phyloP scores from a whole-genome alignment of 2,888 invertebrate genomes.

The Ochlodes sylvanus region DNA sequence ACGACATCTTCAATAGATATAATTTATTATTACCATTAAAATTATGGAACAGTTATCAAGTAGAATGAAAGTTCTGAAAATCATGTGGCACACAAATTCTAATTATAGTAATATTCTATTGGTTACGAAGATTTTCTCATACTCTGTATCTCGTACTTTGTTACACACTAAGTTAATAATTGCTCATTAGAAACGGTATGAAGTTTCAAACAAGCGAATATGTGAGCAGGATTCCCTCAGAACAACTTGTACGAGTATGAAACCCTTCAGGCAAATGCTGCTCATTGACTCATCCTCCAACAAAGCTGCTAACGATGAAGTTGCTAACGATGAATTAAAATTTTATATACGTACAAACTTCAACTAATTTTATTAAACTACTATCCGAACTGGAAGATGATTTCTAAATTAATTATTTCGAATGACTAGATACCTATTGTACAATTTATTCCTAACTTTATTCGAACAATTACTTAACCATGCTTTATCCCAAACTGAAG shows the following conservation, averaged over 20 bases:
- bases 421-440: too few relatives aligned
- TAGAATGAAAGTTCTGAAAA: background rate
- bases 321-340: background rate
- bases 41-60: background rate
- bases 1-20: background rate
- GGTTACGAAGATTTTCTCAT: too few relatives aligned
- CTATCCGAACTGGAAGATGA: background rate
- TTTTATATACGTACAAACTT: background rate
- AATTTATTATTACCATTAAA: too few relatives aligned
- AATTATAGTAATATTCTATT: too few relatives aligned
- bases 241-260: background rate
- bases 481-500: too few relatives aligned
- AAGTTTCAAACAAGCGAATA: slow-evolving; percentile 2
- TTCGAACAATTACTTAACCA: too few relatives aligned
- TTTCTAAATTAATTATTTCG: too few relatives aligned
- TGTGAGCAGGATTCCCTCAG: background rate
- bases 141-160: background rate
- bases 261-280: slow-evolving; percentile 3
- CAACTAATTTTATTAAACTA: background rate
- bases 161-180: background rate
- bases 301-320: background rate
- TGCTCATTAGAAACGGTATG: background rate
- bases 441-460: too few relatives aligned
- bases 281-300: background rate
- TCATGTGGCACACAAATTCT: background rate